Percentiles rank a stretch among this genome's conserved stretches.
Evolutionary conservation across 2,888 invertebrate genomes (phyloP).

Genomic region (Norana najaformis): DNA sequence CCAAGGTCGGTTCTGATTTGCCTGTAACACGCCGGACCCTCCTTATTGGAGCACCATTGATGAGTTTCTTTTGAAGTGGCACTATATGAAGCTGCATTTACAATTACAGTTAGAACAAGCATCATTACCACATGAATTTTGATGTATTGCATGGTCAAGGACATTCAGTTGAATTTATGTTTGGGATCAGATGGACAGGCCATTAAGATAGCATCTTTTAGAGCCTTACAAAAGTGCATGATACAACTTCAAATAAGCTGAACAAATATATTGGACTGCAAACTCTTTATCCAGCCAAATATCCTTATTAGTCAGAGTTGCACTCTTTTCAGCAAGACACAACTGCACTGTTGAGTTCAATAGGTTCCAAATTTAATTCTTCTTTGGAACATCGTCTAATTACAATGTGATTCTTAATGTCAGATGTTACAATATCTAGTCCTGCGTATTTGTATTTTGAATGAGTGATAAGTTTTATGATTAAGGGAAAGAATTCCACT

Average conservation of each 20-base stretch:
- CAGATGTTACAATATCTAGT: not conserved
- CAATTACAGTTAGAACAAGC: too few species aligned
- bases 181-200: not conserved
- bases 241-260: not conserved
- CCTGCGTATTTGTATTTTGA: not conserved
- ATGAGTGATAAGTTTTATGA: not conserved
- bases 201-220: not conserved
- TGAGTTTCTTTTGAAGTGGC: too few species aligned
- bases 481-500: not conserved
- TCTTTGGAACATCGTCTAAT: not conserved
- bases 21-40: not conserved
- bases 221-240: not conserved
- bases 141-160: too few species aligned
- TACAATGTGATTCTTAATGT: not conserved
- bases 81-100: too few species aligned
- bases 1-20: conserved; percentile 51
- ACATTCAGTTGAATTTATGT: too few species aligned
- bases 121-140: too few species aligned
- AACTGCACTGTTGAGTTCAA: not conserved
- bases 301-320: not conserved
- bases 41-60: not conserved
- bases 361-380: not conserved
- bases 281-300: not conserved
- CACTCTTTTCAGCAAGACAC: not conserved
- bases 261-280: not conserved